phyloP scores from a whole-genome alignment of 2,888 invertebrate genomes.

The Ichneumoninae sp. region DNA sequence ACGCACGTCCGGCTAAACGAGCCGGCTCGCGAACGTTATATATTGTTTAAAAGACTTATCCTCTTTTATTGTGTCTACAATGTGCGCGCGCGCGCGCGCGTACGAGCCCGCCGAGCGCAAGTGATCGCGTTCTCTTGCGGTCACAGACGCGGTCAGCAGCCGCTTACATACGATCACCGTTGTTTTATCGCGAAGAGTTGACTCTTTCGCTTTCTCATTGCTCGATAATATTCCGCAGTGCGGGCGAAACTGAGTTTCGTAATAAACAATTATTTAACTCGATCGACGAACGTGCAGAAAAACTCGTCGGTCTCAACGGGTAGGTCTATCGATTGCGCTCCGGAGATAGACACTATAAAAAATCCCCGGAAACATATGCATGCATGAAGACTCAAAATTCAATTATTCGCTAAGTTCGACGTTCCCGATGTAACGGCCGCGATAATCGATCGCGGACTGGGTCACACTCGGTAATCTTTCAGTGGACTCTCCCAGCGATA shows the following conservation, averaged over 20 bases:
- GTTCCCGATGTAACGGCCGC: background rate
- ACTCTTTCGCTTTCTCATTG: background rate
- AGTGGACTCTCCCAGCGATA: background rate
- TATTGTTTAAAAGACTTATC: slow-evolving; percentile 79
- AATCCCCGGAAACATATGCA: background rate
- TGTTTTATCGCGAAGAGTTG: background rate
- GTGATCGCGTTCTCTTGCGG: slow-evolving; percentile 70
- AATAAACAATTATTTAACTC: background rate
- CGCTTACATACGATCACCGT: background rate
- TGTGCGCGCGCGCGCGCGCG: slow-evolving; percentile 63
- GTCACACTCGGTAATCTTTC: background rate
- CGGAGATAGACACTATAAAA: background rate
- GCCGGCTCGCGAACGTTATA: slow-evolving; percentile 69
- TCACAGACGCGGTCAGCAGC: slow-evolving; percentile 76
- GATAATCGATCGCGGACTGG: slow-evolving; percentile 15
- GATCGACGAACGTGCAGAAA: background rate
- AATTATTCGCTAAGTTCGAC: background rate
- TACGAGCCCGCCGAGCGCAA: slow-evolving; percentile 3
- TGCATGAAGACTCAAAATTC: background rate
- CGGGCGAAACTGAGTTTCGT: background rate
- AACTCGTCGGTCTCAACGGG: background rate
- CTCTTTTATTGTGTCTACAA: slow-evolving; percentile 79
- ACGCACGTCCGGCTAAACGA: slow-evolving; percentile 78
- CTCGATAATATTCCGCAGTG: background rate
- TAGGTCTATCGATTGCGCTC: background rate